Percentiles rank a stretch among this genome's conserved stretches.
Evolutionary conservation across 2,113 vertebrate genomes (phyloP).

Genomic region (Agelaius tricolor): DNA sequence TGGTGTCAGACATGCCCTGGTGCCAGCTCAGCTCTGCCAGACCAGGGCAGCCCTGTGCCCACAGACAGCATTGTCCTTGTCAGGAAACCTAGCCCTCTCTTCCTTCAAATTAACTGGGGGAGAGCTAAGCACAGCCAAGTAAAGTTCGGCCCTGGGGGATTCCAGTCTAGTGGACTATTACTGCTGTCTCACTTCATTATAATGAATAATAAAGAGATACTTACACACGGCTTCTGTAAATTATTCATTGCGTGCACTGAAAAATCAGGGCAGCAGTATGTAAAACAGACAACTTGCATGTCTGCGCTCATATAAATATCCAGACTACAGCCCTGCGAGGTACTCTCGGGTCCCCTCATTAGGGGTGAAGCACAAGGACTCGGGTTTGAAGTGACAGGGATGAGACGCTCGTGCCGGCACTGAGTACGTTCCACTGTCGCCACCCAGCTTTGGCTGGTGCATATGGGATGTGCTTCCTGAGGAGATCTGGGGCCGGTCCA

Average conservation of each 20-base stretch:
- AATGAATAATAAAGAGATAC: slow-evolving; percentile 83
- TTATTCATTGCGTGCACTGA: slow-evolving; percentile 75
- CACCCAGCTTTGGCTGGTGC: rapidly evolving
- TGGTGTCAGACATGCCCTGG: rapidly evolving
- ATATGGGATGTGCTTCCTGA: rapidly evolving
- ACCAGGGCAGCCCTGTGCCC: background rate
- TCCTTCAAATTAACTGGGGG: slow-evolving; percentile 59
- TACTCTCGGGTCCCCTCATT: slow-evolving; percentile 42
- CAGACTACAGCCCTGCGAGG: slow-evolving; percentile 45
- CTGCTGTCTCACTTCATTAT: slow-evolving; percentile 80
- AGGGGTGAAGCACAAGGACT: slow-evolving; percentile 30
- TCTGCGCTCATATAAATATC: slow-evolving; percentile 65
- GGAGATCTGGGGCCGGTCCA: rapidly evolving
- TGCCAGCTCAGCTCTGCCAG: rapidly evolving
- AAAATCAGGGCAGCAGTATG: slow-evolving; percentile 71
- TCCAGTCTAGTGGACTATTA: slow-evolving; percentile 78
- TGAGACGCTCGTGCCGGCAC: background rate
- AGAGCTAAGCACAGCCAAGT: slow-evolving; percentile 55
- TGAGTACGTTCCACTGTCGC: background rate
- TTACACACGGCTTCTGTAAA: slow-evolving; percentile 77
- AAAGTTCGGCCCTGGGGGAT: slow-evolving; percentile 70
- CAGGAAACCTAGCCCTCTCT: background rate
- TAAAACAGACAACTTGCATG: slow-evolving; percentile 65
- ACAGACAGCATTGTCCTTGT: background rate
- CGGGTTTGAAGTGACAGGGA: slow-evolving; percentile 13